Evolutionary conservation across 2,113 vertebrate species (phyloP).

Genomic region (Furnarius figulus): DNA sequence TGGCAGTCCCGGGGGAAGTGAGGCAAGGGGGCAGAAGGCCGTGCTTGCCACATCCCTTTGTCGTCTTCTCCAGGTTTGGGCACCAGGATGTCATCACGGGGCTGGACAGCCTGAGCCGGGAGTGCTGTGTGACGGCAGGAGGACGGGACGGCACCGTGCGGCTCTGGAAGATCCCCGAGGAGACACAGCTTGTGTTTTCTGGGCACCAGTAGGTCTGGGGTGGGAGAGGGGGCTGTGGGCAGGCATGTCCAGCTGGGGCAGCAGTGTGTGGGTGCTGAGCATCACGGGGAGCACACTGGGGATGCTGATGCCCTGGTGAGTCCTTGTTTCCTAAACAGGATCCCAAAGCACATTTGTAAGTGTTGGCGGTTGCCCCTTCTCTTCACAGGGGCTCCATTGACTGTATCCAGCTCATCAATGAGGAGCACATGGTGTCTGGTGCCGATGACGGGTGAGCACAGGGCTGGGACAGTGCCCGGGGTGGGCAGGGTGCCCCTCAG

Average conservation of each 20-base stretch:
- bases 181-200: conserved; percentile 93
- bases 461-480: fast-evolving
- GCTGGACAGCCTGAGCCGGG: conserved; percentile 90
- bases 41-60: fast-evolving
- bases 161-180: conserved; percentile 96
- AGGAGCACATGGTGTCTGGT: conserved; percentile 94
- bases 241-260: neutral
- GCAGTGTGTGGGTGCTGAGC: fast-evolving
- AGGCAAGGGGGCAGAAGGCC: too few relatives aligned
- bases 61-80: conserved; percentile 79
- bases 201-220: conserved; percentile 87
- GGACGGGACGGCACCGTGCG: conserved; percentile 89
- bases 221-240: fast-evolving
- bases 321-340: neutral
- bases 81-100: conserved; percentile 92
- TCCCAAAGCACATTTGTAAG: neutral
- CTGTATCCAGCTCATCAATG: conserved; percentile 94
- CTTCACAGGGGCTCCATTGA: conserved; percentile 90
- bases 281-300: too few relatives aligned
- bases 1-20: fast-evolving
- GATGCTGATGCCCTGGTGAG: fast-evolving
- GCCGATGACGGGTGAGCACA: conserved; percentile 88
- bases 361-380: neutral
- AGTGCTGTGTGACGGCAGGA: conserved; percentile 91
- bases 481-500: neutral